Evolutionary conservation across 2,797 vertebrate species (phyloP).

Genomic region (Nannoperca australis): DNA sequence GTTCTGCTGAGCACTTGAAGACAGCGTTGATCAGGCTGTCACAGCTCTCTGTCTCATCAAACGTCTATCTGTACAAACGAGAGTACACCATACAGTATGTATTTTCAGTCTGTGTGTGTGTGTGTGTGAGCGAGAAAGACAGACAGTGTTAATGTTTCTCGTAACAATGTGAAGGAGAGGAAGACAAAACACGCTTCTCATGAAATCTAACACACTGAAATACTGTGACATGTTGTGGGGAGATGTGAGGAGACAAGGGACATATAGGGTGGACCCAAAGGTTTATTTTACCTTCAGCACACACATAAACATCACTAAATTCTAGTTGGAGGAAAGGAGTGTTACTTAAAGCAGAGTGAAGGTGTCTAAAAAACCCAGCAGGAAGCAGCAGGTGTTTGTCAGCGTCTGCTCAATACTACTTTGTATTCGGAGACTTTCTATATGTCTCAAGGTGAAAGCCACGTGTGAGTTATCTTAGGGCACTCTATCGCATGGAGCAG

Average conservation of each 20-base stretch:
- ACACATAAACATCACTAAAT: background rate
- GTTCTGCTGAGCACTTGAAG: background rate
- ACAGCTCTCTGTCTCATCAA: background rate
- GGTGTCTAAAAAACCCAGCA: conserved; percentile 12
- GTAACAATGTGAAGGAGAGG: conserved; percentile 21
- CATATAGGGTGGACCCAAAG: conserved; percentile 4
- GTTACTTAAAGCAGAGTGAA: background rate
- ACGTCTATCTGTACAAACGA: background rate
- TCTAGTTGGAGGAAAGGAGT: conserved; percentile 32
- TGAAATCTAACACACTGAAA: conserved; percentile 22
- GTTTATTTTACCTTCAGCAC: background rate
- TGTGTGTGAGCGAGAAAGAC: background rate
- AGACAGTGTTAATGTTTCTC: conserved; percentile 20
- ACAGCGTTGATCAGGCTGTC: background rate
- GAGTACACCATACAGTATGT: background rate
- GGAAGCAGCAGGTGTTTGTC: conserved; percentile 32
- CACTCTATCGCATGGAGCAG: no score
- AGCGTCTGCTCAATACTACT: background rate
- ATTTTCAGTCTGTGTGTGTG: background rate
- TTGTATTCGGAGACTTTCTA: conserved; percentile 13
- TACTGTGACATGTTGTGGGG: background rate
- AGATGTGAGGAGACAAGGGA: conserved; percentile 7
- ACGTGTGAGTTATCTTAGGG: no score
- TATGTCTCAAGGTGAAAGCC: background rate
- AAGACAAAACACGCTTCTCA: conserved; percentile 25